Evolutionary conservation across 1,140 invertebrate genomes (phyloP), one percentile per base, ranked within the genome.

Genomic region (Coelopa frigida): DNA sequence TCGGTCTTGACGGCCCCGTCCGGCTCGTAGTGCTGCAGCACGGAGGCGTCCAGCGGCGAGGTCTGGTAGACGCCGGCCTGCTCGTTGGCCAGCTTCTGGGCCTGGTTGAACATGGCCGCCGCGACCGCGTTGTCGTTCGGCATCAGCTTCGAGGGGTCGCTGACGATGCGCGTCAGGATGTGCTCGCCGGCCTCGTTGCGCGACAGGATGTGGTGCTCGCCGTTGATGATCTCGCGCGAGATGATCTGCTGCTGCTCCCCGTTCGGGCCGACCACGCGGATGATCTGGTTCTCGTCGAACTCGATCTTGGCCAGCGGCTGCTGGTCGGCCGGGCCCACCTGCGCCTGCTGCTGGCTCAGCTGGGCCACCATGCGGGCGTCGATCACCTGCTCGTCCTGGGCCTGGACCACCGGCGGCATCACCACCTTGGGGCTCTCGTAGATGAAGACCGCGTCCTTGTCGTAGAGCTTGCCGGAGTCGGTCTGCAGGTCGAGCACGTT

Each of bases 401-500:
- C 49, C 11, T 24, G 10, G 14, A 56, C 61, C n/a, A 41, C 43
- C 46, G 38, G 8, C 50, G 61, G 42, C 59, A 66, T 61, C 0
- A 66, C 62, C 5, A 67, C 63, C 49, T 69, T 66, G 20, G 67
- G 61, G 7, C 58, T 67, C 20, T 63, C 66, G 23, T 70, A 70
- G 14, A 69, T 67, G n/a, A 63, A 70, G 2, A 70, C 66, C 29
- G 66, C 66, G 44, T 69, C 64, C 38, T 69, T 67, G 38, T 54
- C 52, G 49, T 70, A 70, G 5, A 70, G 38, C 42, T 70, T 70
- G 8, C 63, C 58, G 8, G 60, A 59, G 12, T 67, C 64, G 38
- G 80, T 79, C 54, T 81, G 80, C 27, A 82, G 58, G 51, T 81
- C 79, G 33, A 82, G 70, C 3, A 81, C 79, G 57, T 78, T 81